Base-by-base conservation (phyloP, 2,797 vertebrate species). In the Pseudomugil gertrudae region DNA sequence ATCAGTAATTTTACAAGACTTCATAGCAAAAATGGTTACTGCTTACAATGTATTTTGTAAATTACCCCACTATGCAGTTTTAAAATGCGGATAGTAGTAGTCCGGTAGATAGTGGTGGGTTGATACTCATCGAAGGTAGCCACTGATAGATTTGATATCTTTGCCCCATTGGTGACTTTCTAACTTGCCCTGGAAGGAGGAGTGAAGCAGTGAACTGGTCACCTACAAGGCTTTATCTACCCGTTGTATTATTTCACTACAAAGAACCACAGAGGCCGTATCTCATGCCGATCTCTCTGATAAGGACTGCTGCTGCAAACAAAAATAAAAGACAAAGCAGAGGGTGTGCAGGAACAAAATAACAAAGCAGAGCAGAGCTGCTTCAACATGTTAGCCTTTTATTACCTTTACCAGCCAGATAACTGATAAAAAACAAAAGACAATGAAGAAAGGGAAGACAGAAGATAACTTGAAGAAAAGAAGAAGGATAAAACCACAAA, bases 341-440 rank as follows among this genome's bases (percentile, higher is more conserved):
- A 83, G 65, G 72, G 70, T 59, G 69, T n/a, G 55, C 62, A 59
- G 66, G 84, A 85, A 84, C 85, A 83, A 84, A 79, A 84, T 84
- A 80, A 85, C 84, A 90, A 84, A 84, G 80, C 67, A 9, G 76
- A 74, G 74, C 71, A 57, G 52, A 74, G 65, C 78, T 80, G 82
- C 79, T 69, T 76, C 66, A 35, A 50, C 63, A 79, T 70, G 66
- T 69, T 72, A 77, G 84, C 71, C 78, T 85, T 92, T 93, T 93
- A 93, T 93, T 93, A 92, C 90, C 86, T 88, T 83, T 81, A 77
- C 53, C 76, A 76, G 80, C 74, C 74, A 87, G 90, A 93, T 92
- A 90, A 90, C 91, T 91, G 93, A 94, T 93, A 93, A 91, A 79
- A 57, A 36, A 32, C 83, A 82, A 85, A 92, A 90, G 88, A 92